phyloP scores from a whole-genome alignment of 2,888 invertebrate species.

The Lucinisca nassula region DNA sequence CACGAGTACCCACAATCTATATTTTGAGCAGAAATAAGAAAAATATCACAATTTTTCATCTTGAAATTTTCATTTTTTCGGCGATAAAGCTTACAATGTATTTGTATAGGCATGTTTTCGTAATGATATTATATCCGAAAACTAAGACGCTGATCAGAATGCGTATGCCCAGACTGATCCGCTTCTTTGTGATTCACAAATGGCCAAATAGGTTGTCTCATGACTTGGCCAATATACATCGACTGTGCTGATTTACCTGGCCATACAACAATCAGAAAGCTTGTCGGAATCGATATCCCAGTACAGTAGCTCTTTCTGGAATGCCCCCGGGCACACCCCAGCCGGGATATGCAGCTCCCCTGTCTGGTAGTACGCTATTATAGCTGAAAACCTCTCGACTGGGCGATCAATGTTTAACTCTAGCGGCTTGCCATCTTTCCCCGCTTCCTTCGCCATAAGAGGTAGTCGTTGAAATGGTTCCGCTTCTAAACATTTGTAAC shows the following conservation, averaged over 20 bases:
- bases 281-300: conserved; percentile 43
- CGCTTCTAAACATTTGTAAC: conserved; percentile 14
- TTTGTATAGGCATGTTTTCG: too few relatives aligned
- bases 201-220: too few relatives aligned
- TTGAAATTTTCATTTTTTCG: too few relatives aligned
- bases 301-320: conserved; percentile 48
- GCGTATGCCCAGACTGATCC: too few relatives aligned
- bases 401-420: conserved; percentile 50
- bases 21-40: too few relatives aligned
- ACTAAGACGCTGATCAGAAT: too few relatives aligned
- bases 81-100: too few relatives aligned
- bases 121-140: too few relatives aligned
- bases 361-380: conserved; percentile 57
- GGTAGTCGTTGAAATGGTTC: conserved; percentile 33
- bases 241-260: conserved; percentile 43
- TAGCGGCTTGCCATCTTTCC: neutral
- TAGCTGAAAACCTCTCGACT: conserved; percentile 48
- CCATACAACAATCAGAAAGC: conserved; percentile 45
- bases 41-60: too few relatives aligned
- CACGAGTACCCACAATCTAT: too few relatives aligned
- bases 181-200: too few relatives aligned
- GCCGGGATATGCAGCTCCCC: conserved; percentile 58
- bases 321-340: conserved; percentile 51
- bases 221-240: too few relatives aligned
- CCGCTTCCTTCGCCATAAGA: conserved; percentile 24